phyloP scores from a whole-genome alignment of 2,888 invertebrate species.

The Agonopterix alstromeriana region DNA sequence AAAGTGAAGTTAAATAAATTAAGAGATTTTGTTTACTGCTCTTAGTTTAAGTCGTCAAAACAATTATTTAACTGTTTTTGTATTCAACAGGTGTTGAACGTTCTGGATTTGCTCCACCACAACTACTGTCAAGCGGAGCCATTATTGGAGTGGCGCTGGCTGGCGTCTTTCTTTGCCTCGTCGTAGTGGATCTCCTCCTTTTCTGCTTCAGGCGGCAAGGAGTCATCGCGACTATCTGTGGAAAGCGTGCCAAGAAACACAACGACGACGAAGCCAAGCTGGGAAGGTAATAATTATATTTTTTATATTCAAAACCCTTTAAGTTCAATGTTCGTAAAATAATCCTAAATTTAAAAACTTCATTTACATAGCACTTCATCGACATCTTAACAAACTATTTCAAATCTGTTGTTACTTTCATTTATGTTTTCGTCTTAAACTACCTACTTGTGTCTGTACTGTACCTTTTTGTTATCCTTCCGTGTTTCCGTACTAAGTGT shows the following conservation, averaged over 20 bases:
- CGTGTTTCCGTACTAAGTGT: conserved; percentile 32
- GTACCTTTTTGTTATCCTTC: conserved; percentile 8
- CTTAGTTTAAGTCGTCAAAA: conserved; percentile 17
- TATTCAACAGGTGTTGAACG: conserved; percentile 61
- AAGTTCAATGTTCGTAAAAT: conserved; percentile 6
- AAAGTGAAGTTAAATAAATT: neutral
- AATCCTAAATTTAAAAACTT: conserved; percentile 1
- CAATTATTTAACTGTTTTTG: conserved; percentile 15
- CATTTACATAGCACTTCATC: conserved; percentile 39
- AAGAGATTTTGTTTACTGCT: conserved; percentile 46
- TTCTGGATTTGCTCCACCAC: conserved; percentile 64
- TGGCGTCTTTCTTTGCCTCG: conserved; percentile 85
- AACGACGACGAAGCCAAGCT: conserved; percentile 90
- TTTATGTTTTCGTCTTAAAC: conserved; percentile 18
- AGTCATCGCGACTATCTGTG: conserved; percentile 82
- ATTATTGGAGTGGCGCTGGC: conserved; percentile 92
- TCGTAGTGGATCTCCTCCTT: conserved; percentile 91
- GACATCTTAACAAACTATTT: conserved; percentile 36
- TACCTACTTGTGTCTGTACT: conserved; percentile 15
- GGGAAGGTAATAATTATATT: conserved; percentile 81
- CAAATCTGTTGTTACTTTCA: conserved; percentile 23
- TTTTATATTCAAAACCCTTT: conserved; percentile 5
- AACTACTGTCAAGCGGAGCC: conserved; percentile 81
- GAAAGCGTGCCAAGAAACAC: conserved; percentile 80
- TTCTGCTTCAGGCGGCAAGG: conserved; percentile 82